phyloP scores from a whole-genome alignment of 2,888 invertebrate species.

The Orchesella flavescens region DNA sequence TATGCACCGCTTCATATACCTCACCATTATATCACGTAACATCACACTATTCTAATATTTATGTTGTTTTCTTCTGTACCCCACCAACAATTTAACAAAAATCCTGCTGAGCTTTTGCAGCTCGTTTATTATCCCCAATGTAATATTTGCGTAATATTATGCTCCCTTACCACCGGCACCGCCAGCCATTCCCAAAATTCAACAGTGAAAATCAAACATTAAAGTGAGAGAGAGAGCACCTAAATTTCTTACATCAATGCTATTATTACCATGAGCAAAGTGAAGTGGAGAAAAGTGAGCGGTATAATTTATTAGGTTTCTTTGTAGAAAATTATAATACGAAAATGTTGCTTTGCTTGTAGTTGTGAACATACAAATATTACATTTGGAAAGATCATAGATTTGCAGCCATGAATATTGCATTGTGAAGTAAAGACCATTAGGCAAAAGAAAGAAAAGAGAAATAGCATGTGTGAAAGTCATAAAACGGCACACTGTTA shows the following conservation, averaged over 20 bases:
- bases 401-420: background rate
- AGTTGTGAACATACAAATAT: background rate
- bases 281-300: conserved; percentile 40
- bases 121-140: conserved; percentile 47
- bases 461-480: conserved; percentile 60
- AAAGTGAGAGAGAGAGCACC: background rate
- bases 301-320: conserved; percentile 35
- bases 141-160: background rate
- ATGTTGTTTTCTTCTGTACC: background rate
- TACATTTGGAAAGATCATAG: background rate
- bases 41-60: background rate
- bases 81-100: conserved; percentile 25
- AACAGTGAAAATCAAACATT: conserved; percentile 7
- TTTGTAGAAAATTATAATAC: background rate
- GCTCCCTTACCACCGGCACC: no score
- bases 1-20: conserved; percentile 16
- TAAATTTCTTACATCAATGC: background rate
- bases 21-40: no score
- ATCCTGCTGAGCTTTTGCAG: conserved; percentile 57
- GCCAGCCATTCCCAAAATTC: no score
- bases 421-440: background rate
- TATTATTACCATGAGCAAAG: conserved; percentile 16
- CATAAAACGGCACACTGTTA: conserved; percentile 51
- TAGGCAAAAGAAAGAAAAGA: conserved; percentile 24
- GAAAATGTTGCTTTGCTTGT: no score